Percentiles rank a stretch among this genome's conserved stretches.
Conservation (phyloP, 2,113 vertebrate species). For the Equus przewalskii region DNA sequence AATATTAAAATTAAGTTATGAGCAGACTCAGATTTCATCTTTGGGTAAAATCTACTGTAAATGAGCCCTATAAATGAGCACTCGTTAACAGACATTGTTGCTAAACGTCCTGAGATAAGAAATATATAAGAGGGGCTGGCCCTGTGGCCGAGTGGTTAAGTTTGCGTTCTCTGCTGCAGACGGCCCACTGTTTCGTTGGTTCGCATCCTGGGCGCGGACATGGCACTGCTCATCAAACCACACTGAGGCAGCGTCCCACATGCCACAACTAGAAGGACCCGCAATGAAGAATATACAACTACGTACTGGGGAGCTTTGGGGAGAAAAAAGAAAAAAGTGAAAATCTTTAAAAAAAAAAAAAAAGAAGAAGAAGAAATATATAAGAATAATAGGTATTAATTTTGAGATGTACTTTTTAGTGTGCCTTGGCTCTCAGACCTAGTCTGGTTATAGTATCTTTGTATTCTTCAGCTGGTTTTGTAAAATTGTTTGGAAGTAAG, state of each 20-base stretch:
- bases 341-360: no score
- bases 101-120: not conserved
- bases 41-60: constrained; percentile 38
- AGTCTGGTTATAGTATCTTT: not conserved
- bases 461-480: not conserved
- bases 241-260: no score
- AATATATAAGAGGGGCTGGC: not conserved
- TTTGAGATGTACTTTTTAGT: constrained; percentile 35
- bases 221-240: no score
- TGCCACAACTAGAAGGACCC: no score
- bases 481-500: not conserved
- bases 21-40: not conserved
- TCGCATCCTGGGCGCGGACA: no score
- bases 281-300: no score
- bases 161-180: no score
- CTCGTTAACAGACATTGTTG: constrained; percentile 13
- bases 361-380: not conserved
- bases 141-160: no score
- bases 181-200: no score
- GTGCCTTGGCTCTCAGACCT: not conserved
- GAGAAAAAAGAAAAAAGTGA: no score
- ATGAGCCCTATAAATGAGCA: not conserved
- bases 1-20: constrained; percentile 37
- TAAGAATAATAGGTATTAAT: not conserved
- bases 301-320: no score